These are phyloP conservation scores for Geococcyx californianus DNA, from an alignment of 2,113 vertebrate species.

Conservation along the genomic window DNA sequence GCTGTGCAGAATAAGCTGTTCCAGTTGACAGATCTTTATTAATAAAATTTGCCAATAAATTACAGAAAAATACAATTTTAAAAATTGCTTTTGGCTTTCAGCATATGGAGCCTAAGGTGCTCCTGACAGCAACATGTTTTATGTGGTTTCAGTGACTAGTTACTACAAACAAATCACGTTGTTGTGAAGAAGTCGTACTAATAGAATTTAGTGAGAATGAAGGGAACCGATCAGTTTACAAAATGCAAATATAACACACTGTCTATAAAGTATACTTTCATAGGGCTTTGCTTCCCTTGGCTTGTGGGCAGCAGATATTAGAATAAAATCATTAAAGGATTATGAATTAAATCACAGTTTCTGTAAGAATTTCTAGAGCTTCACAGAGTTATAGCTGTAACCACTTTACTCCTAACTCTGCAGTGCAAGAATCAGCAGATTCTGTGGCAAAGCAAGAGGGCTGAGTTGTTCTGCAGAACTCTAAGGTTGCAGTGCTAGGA, in stretches of 20 bases:
- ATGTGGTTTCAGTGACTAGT: slow-evolving; percentile 34
- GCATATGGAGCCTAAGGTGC: slow-evolving; percentile 47
- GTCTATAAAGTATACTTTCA: not conserved
- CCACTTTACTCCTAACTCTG: not conserved
- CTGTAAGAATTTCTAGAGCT: not conserved
- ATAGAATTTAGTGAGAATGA: not conserved
- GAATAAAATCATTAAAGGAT: not conserved
- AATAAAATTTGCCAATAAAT: slow-evolving; percentile 68
- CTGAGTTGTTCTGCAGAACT: not conserved
- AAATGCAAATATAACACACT: not conserved
- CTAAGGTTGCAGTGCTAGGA: not conserved
- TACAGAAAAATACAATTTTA: slow-evolving; percentile 52
- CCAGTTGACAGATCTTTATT: slow-evolving; percentile 71
- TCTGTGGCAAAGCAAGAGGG: not conserved
- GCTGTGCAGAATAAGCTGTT: slow-evolving; percentile 69
- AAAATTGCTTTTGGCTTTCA: slow-evolving; percentile 62
- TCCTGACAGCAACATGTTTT: slow-evolving; percentile 41
- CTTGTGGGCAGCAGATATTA: not conserved
- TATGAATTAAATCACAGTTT: not conserved
- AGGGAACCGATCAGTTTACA: not conserved
- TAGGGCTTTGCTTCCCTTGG: not conserved
- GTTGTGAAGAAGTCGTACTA: slow-evolving; percentile 11
- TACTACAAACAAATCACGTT: slow-evolving; percentile 31
- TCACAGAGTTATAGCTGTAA: not conserved
- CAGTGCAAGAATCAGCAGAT: not conserved